Conservation (phyloP, 2,797 vertebrate species). For the Triplophysa bombifrons region DNA sequence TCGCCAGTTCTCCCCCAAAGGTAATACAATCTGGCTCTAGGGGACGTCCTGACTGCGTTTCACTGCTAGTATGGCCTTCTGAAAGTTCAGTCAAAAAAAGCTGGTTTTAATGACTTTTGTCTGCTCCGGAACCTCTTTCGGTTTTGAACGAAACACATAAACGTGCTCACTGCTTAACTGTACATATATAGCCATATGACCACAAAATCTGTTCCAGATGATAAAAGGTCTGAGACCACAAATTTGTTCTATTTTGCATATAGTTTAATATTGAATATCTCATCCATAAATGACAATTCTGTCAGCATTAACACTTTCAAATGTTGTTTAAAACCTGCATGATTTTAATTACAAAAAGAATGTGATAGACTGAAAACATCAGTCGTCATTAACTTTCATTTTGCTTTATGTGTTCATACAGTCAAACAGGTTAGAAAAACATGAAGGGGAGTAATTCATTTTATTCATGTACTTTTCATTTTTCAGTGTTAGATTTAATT, state of each 20-base stretch:
- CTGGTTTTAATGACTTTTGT: constrained; percentile 72
- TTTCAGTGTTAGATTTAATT: no score
- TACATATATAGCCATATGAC: background rate
- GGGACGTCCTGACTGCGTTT: constrained; percentile 64
- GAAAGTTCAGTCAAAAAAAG: constrained; percentile 62
- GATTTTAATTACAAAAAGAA: background rate
- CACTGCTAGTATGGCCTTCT: constrained; percentile 63
- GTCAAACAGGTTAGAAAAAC: background rate
- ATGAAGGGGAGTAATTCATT: background rate
- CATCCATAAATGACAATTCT: background rate
- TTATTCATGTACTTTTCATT: no score
- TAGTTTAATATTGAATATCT: background rate
- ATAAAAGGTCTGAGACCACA: background rate
- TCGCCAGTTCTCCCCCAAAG: constrained; percentile 68
- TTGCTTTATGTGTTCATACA: background rate
- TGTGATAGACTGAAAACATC: background rate
- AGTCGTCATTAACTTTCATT: background rate
- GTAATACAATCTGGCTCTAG: constrained; percentile 71
- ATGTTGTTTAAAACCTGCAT: background rate
- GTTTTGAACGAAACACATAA: constrained; percentile 57
- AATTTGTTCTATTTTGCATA: background rate
- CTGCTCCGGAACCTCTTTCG: constrained; percentile 69
- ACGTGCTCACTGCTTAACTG: background rate
- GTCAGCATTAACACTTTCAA: background rate
- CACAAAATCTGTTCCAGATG: background rate